Percentiles rank a stretch among this genome's conserved stretches.
phyloP scores from a whole-genome alignment of 2,113 vertebrate species.

The Pyrgilauda ruficollis region DNA sequence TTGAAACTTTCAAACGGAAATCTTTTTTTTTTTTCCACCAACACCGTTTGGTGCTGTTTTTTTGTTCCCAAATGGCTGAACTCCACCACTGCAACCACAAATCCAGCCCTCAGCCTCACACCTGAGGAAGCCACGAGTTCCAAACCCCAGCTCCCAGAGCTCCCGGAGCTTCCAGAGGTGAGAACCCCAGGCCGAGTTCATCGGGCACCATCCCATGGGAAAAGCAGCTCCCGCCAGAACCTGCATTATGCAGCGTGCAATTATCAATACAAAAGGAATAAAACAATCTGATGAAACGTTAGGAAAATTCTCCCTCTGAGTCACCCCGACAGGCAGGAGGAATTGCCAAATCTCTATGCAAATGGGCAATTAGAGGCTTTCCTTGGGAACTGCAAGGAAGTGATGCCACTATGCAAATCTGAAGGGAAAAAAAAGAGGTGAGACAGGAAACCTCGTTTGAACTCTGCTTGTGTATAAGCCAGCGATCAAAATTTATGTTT shows the following conservation, averaged over 20 bases:
- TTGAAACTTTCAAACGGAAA: not conserved
- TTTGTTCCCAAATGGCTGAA: not conserved
- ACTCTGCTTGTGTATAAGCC: not conserved
- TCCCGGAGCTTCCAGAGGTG: not conserved
- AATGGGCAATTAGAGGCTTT: constrained; percentile 55
- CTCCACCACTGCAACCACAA: not conserved
- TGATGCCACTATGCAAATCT: constrained; percentile 32
- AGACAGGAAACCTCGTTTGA: constrained; percentile 39
- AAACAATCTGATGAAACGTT: constrained; percentile 36
- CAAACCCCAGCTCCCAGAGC: not conserved
- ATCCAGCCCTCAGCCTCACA: not conserved
- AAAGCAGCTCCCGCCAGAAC: not conserved
- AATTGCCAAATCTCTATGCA: constrained; percentile 39
- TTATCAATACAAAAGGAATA: constrained; percentile 32
- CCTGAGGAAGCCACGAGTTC: not conserved
- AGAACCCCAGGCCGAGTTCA: constrained; percentile 16
- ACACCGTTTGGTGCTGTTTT: not conserved
- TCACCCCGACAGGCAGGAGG: not conserved
- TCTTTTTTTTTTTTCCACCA: not conserved
- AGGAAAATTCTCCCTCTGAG: constrained; percentile 32
- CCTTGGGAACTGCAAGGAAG: constrained; percentile 15
- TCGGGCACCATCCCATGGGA: not conserved
- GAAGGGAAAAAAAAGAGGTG: not conserved
- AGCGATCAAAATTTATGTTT: not conserved
- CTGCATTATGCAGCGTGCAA: not conserved